Base-by-base conservation (phyloP, 2,888 invertebrate genomes). In the Rhodophaea formosa region DNA sequence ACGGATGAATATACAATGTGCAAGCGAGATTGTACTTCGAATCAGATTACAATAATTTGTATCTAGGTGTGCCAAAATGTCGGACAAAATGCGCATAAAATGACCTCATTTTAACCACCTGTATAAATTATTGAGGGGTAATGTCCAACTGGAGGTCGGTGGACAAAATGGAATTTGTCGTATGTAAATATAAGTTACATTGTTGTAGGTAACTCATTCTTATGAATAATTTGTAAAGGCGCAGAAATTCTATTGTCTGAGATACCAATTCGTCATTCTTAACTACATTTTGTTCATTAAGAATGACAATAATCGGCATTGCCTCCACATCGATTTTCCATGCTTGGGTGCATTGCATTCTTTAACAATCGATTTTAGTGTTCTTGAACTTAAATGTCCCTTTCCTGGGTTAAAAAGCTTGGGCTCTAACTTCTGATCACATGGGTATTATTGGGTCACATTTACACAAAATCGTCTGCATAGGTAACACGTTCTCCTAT, bases 81-180 rank as follows among this genome's bases (percentile, higher is more conserved):
- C 51, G 35, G 51, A 35, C 51, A 51, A 51, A 51, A 51, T 39
- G 51, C 51, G 51, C 51, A 51, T 51, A 51, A 51, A 51, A 51
- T 35, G 51, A 8, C n/a, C 54, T 55, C 45, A 46, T 55, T 45
- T 46, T 12, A 16, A 32, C 45, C 54, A 55, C 45, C 45, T 55
- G 54, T 55, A 35, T 45, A 55, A 55, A 55, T 55, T 55, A 55
- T 45, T 55, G 54, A 35, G 54, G 54, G 46, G 46, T 55, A 55
- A 55, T 15, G 54, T 45, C 45, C 54, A 45, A 32, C 6, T 44
- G 32, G 54, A 55, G 54, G 54, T 17, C 54, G 54, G 45, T 45
- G 54, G 35, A 45, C 45, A 55, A 15, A 55, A 16, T 55, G 54
- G 54, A 55, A 55, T 55, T 55, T 16, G 16, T 39, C 42, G 39